Evolutionary conservation across 2,888 invertebrate species (phyloP).

Genomic region (Rhingia rostrata): DNA sequence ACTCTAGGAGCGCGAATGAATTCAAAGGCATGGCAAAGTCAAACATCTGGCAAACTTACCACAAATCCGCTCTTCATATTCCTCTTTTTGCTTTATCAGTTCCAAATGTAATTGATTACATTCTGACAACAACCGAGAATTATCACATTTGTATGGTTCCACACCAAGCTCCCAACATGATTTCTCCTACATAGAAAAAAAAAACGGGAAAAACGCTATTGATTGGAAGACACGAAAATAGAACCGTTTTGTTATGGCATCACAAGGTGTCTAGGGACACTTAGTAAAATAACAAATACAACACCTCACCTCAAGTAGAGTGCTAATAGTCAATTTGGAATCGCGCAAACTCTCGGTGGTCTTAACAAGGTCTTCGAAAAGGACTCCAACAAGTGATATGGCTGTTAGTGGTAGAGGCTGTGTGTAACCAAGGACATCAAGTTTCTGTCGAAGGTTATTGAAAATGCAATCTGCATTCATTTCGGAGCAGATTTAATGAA

Average conservation of each 20-base stretch:
- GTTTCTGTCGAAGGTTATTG: slow-evolving; percentile 85
- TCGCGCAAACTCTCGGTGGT: slow-evolving; percentile 94
- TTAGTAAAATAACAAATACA: background rate
- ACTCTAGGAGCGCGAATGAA: slow-evolving; percentile 80
- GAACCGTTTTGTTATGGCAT: slow-evolving; percentile 62
- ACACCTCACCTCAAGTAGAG: slow-evolving; percentile 85
- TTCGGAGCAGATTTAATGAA: slow-evolving; percentile 8
- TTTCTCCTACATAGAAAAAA: slow-evolving; percentile 85
- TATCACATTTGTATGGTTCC: slow-evolving; percentile 92
- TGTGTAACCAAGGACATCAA: slow-evolving; percentile 92
- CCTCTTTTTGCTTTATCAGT: slow-evolving; percentile 87
- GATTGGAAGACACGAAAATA: slow-evolving; percentile 49
- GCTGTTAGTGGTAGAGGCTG: slow-evolving; percentile 90
- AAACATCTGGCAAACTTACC: slow-evolving; percentile 79
- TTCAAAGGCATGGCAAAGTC: slow-evolving; percentile 10
- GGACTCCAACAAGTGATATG: slow-evolving; percentile 90
- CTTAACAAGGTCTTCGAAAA: slow-evolving; percentile 92
- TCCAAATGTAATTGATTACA: slow-evolving; percentile 89
- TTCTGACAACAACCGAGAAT: slow-evolving; percentile 89
- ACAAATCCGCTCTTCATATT: slow-evolving; percentile 85
- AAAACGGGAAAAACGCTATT: slow-evolving; percentile 45
- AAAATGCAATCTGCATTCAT: slow-evolving; percentile 79
- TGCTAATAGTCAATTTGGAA: slow-evolving; percentile 90
- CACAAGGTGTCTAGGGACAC: slow-evolving; percentile 23
- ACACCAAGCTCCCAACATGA: slow-evolving; percentile 88